Evolutionary conservation across 2,113 vertebrate genomes (phyloP).

Genomic region (Astur gentilis): DNA sequence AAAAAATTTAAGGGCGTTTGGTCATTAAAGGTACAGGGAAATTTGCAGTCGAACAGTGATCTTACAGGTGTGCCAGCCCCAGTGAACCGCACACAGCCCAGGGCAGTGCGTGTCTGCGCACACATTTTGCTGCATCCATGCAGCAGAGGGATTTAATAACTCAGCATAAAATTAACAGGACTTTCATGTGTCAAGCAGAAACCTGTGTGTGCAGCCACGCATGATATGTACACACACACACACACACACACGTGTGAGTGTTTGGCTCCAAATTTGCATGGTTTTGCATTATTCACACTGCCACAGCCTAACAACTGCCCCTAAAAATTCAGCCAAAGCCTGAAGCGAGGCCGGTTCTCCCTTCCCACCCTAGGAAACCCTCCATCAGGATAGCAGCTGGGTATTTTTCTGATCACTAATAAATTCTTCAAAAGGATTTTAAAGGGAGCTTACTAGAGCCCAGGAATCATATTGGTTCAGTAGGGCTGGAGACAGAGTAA

Average conservation of each 20-base stretch:
- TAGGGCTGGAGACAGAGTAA: background rate
- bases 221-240: fast-evolving
- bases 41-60: background rate
- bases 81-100: fast-evolving
- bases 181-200: background rate
- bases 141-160: background rate
- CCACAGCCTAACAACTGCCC: background rate
- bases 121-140: background rate
- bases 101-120: background rate
- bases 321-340: background rate
- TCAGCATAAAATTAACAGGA: background rate
- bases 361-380: background rate
- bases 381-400: background rate
- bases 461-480: background rate
- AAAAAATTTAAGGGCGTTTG: background rate
- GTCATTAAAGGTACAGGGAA: background rate
- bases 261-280: background rate
- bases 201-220: background rate
- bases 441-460: background rate
- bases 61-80: background rate
- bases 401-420: background rate
- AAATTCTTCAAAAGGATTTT: background rate
- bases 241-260: fast-evolving
- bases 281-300: background rate
- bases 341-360: fast-evolving